Percentiles rank a stretch among this genome's conserved stretches.
Conservation (phyloP, 2,113 vertebrate species). For the Chamaea fasciata region DNA sequence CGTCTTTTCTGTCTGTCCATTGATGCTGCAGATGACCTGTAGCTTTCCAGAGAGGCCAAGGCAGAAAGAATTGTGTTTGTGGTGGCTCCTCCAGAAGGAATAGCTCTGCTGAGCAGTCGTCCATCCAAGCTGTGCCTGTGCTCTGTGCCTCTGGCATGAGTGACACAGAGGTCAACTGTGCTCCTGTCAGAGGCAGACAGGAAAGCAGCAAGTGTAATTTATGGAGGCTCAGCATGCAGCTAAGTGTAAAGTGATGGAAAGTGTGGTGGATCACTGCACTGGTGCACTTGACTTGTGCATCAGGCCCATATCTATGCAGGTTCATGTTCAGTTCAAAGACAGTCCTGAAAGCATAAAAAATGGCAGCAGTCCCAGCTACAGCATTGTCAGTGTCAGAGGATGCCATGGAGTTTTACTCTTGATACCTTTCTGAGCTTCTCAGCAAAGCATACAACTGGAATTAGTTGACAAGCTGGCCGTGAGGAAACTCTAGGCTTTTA, state of each 20-base stretch:
- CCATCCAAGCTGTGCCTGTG: not conserved
- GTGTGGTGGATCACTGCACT: constrained; percentile 55
- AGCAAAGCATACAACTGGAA: not conserved
- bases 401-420: constrained; percentile 32
- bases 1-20: not conserved
- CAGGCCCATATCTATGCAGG: constrained; percentile 35
- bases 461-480: constrained; percentile 11
- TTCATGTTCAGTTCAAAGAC: constrained; percentile 48
- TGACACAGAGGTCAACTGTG: not conserved
- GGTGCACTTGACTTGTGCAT: constrained; percentile 58
- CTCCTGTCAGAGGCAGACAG: constrained; percentile 5
- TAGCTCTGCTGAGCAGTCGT: not conserved
- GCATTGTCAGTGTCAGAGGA: constrained; percentile 3
- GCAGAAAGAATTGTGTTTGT: not conserved
- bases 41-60: not conserved
- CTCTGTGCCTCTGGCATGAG: not conserved
- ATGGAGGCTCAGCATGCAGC: constrained; percentile 43
- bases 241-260: constrained; percentile 66
- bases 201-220: constrained; percentile 59
- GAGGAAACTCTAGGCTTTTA: not conserved
- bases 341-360: constrained; percentile 47
- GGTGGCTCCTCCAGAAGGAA: not conserved
- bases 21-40: not conserved
- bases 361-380: not conserved
- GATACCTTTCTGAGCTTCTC: constrained; percentile 4